Percentiles rank a stretch among this genome's conserved stretches.
phyloP scores from a whole-genome alignment of 2,113 vertebrate genomes.

The Turdus rufiventris region DNA sequence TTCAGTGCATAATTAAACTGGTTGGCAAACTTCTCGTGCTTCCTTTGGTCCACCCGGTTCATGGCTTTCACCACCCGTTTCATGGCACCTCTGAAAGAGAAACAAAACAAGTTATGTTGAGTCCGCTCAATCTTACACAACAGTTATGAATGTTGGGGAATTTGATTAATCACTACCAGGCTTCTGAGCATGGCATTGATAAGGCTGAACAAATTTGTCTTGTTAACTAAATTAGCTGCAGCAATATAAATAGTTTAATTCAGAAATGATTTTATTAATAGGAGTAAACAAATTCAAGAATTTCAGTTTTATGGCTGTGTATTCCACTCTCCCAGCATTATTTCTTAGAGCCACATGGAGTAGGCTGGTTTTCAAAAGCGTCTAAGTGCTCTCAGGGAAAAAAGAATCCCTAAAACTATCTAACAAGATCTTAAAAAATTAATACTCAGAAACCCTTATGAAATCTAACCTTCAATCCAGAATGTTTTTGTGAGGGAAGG shows the following conservation, averaged over 20 bases:
- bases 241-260: slow-evolving; percentile 62
- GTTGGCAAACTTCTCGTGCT: slow-evolving; percentile 95
- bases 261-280: slow-evolving; percentile 61
- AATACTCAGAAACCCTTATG: background rate
- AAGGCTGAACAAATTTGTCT: slow-evolving; percentile 67
- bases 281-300: slow-evolving; percentile 64
- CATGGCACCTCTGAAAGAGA: slow-evolving; percentile 79
- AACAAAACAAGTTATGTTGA: background rate
- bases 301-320: slow-evolving; percentile 5
- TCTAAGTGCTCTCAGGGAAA: background rate
- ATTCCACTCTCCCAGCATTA: background rate
- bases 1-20: slow-evolving; percentile 95
- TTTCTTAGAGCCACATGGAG: background rate
- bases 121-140: background rate
- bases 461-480: background rate
- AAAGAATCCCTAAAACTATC: background rate
- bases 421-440: background rate
- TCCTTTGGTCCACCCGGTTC: slow-evolving; percentile 83
- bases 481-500: background rate
- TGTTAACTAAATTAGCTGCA: slow-evolving; percentile 69
- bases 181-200: slow-evolving; percentile 46
- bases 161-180: slow-evolving; percentile 47
- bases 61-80: slow-evolving; percentile 82
- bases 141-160: background rate
- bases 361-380: background rate